Evolutionary conservation across 2,888 invertebrate genomes (phyloP).

Genomic region (Polydrusus cervinus): DNA sequence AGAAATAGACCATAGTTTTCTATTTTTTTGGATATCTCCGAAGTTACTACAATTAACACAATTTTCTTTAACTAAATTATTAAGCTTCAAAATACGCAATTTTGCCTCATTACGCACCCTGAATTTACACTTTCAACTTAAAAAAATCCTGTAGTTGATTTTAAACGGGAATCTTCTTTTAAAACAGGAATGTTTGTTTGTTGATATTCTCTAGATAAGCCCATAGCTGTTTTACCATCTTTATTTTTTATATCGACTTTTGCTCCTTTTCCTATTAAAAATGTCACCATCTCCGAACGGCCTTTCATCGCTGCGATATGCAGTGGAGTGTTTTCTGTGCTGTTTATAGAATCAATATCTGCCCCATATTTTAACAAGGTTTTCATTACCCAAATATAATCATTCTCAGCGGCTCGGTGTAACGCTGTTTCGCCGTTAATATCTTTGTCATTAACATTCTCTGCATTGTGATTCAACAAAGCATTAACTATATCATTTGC

Average conservation of each 20-base stretch:
- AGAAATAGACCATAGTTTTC: too few relatives aligned
- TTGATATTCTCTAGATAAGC: neutral
- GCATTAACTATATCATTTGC: neutral
- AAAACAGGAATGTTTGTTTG: too few relatives aligned
- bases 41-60: too few relatives aligned
- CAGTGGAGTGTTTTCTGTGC: neutral
- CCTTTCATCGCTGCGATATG: neutral
- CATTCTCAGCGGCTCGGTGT: neutral
- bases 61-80: too few relatives aligned
- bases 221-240: slow-evolving; percentile 77
- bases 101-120: too few relatives aligned
- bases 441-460: neutral
- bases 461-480: neutral
- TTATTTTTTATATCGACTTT: slow-evolving; percentile 74
- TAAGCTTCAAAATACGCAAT: too few relatives aligned
- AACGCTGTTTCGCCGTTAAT: neutral
- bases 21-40: too few relatives aligned
- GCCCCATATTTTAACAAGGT: neutral
- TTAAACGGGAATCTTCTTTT: too few relatives aligned
- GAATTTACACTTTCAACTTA: too few relatives aligned
- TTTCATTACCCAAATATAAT: neutral
- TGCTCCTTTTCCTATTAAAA: slow-evolving; percentile 72
- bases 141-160: too few relatives aligned
- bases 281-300: slow-evolving; percentile 68
- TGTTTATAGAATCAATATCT: neutral